Evolutionary conservation across 2,113 vertebrate genomes (phyloP).

Genomic region (Pyxicephalus adspersus): DNA sequence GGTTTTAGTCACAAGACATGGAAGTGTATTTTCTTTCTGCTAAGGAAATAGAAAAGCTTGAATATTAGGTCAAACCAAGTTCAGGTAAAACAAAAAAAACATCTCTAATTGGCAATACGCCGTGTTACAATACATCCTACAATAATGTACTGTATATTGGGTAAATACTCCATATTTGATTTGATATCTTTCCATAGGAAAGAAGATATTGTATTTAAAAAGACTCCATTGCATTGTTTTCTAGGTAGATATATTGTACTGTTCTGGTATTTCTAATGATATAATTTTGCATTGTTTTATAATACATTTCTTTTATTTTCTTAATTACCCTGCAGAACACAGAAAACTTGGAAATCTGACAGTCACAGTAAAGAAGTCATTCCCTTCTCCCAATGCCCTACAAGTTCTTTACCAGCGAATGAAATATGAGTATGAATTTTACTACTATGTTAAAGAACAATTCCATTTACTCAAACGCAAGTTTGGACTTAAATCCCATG

Average conservation of each 20-base stretch:
- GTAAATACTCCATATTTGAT: too few species aligned
- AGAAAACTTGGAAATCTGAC: constrained; percentile 96
- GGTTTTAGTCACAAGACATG: too few species aligned
- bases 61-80: too few species aligned
- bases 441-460: constrained; percentile 93
- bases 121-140: too few species aligned
- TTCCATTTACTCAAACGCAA: constrained; percentile 95
- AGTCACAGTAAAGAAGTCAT: constrained; percentile 92
- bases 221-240: background rate
- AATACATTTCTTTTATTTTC: background rate
- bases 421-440: constrained; percentile 95
- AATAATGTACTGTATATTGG: too few species aligned
- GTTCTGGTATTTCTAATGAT: background rate
- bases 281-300: background rate
- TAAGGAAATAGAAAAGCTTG: too few species aligned
- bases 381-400: constrained; percentile 90
- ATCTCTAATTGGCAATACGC: too few species aligned
- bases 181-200: too few species aligned
- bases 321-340: constrained; percentile 78
- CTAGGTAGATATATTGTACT: background rate
- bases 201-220: background rate
- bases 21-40: too few species aligned
- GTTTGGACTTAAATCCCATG: constrained; percentile 87
- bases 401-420: constrained; percentile 94
- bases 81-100: too few species aligned